Evolutionary conservation across 2,888 invertebrate species (phyloP), one percentile per base, ranked within the genome.

Genomic region (Hydroisotoma schaefferi): DNA sequence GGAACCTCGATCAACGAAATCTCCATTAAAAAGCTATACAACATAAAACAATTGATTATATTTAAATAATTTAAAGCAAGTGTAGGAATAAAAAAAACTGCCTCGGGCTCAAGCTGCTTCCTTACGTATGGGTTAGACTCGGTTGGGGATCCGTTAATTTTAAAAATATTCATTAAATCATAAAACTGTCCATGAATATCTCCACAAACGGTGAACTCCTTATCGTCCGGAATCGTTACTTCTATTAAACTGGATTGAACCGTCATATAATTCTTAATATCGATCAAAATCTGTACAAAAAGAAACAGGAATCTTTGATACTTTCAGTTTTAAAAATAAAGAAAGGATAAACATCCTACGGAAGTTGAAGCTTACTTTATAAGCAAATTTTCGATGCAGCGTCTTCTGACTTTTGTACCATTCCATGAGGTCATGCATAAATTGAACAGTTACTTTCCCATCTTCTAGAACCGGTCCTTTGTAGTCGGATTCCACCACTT

Each of bases 181-280:
- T 94, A 99, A 81, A 86, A 99, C 79, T 99, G 99, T 56, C 99
- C 99, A 77, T 99, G 99, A 71, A 99, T 92, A 78, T 99, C 98
- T 12, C 98, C 98, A 77, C 98, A 99, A 53, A 99, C 90, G 43
- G 98, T 99, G 78, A 99, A 98, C 79, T 97, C 95, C 63, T 85
- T 82, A 29, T 88, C 85, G 74, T 88, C 87, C 2, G 87, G 86
- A 70, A 99, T 90, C 65, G 82, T 82, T 57, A 99, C 89, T 76
- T 98, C 91, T 2, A 99, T 85, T 69, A 99, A 80, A 10, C 94
- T 88, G 25, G 94, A 89, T 75, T 89, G 90, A 55, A 82, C 83
- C 80, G 86, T 86, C 74, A 97, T 87, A 76, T 87, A 88, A 15
- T 84, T 80, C 78, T 92, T 92, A 15, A 94, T 86, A 74, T 95